Evolutionary conservation across 2,113 vertebrate species (phyloP).

Genomic region (Elephantulus edwardii): DNA sequence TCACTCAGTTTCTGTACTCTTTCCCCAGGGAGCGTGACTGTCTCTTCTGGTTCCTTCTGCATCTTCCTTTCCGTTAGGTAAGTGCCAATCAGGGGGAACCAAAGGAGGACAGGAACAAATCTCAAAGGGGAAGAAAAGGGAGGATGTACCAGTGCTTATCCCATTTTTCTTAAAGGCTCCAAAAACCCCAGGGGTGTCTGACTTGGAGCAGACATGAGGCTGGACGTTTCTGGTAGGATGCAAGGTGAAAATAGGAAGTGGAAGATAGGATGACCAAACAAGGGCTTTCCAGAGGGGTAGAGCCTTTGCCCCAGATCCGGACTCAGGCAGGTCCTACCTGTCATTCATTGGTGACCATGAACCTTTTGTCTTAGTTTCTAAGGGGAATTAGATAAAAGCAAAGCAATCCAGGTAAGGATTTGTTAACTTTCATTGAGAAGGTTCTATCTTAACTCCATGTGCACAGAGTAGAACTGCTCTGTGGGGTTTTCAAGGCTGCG

Average conservation of each 20-base stretch:
- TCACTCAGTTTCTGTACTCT: background rate
- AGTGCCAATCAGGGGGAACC: background rate
- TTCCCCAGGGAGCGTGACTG: background rate
- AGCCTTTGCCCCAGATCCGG: background rate
- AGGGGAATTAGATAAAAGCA: background rate
- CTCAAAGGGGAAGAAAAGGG: background rate
- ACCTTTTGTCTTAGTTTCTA: background rate
- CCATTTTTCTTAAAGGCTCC: background rate
- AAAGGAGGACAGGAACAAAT: background rate
- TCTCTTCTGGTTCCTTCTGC: background rate
- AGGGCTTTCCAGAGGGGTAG: background rate
- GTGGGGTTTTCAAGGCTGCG: too few relatives aligned
- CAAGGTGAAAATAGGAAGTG: background rate
- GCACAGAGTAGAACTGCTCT: background rate
- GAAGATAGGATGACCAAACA: background rate
- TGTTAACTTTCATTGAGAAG: background rate
- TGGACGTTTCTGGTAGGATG: background rate
- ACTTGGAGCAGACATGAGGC: background rate
- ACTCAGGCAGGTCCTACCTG: background rate
- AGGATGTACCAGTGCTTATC: rapidly evolving
- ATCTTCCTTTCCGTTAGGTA: background rate
- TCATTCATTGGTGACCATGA: background rate
- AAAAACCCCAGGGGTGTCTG: background rate
- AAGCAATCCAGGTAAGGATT: background rate
- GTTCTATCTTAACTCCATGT: background rate